Base-by-base conservation (phyloP, 2,888 invertebrate genomes). In the Hermaeophaga mercurialis region DNA sequence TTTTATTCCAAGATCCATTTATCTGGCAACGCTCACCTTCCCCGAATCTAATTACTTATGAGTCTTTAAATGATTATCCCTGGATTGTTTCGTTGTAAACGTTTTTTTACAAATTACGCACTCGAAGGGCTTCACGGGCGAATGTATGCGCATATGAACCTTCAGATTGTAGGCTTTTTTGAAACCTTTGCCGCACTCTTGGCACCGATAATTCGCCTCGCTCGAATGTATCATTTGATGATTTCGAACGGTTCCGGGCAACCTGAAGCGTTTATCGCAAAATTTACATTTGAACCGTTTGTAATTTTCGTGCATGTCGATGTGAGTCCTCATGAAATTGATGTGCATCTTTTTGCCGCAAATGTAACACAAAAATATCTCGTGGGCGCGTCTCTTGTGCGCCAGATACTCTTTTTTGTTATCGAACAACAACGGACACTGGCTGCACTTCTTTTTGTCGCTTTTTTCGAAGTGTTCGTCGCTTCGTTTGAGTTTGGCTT, bases 51-150 rank as follows among this genome's bases (percentile, higher is more conserved):
- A n/a, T 49, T 19, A 52, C 28, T 52, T 52, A 44, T 63, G 63
- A 5, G 61, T 59, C 38, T 58, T 59, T 24, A 54, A 31, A 43
- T 64, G 62, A 52, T 59, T 58, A 55, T 64, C 61, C 34, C 63
- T 56, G 43, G 61, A 63, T 34, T 63, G 63, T 36, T 66, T 65
- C 2, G 80, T 76, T 9, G 80, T 75, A 54, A 84, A 85, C 0
- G 80, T 74, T 58, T 82, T 84, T 39, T 80, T 78, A 64, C 85
- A 85, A 47, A 82, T 70, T 1, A 76, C 73, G 63, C 85, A 85
- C 0, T 73, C 66, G 50, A 78, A 81, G 5, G 78, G 52, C 43
- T 52, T 52, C 1, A 52, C 31, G 5, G 52, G 43, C 11, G 52
- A 52, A 65, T 85, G 85, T 4, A 81, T 72, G 1, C 79, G 72